Evolutionary conservation across 2,113 vertebrate genomes (phyloP).

Genomic region (Chrysochloris asiatica): DNA sequence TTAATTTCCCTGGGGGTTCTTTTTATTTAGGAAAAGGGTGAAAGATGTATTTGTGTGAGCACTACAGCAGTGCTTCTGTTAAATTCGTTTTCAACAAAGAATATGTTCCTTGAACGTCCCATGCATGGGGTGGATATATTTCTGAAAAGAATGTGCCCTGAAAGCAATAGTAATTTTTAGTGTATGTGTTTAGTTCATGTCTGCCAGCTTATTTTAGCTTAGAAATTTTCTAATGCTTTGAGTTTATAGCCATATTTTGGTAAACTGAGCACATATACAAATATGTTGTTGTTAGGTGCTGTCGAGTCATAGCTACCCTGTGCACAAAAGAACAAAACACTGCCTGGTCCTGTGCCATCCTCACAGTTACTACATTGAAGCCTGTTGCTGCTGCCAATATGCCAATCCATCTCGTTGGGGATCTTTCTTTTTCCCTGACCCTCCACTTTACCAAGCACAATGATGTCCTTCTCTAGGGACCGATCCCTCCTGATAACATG

Average conservation of each 20-base stretch:
- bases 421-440: too few relatives aligned
- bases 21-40: constrained; percentile 70
- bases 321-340: too few relatives aligned
- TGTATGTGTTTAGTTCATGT: constrained; percentile 59
- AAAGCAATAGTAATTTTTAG: constrained; percentile 59
- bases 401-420: too few relatives aligned
- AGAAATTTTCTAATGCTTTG: constrained; percentile 57
- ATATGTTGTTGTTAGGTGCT: too few relatives aligned
- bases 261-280: neutral
- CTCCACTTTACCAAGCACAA: too few relatives aligned
- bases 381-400: too few relatives aligned
- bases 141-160: constrained; percentile 54
- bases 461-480: too few relatives aligned
- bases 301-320: too few relatives aligned
- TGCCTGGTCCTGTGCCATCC: too few relatives aligned
- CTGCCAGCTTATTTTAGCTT: constrained; percentile 59
- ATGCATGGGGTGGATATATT: constrained; percentile 49
- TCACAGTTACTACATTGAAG: too few relatives aligned
- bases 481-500: too few relatives aligned
- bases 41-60: constrained; percentile 73
- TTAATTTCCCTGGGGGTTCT: constrained; percentile 73
- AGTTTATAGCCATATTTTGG: constrained; percentile 43
- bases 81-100: constrained; percentile 73
- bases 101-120: constrained; percentile 44
- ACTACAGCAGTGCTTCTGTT: constrained; percentile 71